Evolutionary conservation across 2,888 invertebrate species (phyloP), one percentile per base, ranked within the genome.

Genomic region (Tetranychus truncatus): DNA sequence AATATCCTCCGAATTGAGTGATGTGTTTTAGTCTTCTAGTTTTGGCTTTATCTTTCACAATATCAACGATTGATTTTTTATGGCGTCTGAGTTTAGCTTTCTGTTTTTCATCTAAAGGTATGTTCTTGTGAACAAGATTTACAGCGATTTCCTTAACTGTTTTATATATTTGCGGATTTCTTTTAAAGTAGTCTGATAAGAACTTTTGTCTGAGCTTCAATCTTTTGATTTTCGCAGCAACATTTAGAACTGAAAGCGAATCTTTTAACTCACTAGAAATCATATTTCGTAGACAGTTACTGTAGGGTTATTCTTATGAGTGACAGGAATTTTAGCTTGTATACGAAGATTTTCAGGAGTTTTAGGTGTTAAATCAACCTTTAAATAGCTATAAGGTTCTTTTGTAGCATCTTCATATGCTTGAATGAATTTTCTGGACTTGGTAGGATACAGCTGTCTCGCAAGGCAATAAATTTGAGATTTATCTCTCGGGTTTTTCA

Each of bases 1-100:
- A 45, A 45, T 75, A 76, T 8, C 76, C 75, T 45, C 76, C 78
- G 1, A 20, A 75, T 46, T 76, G 77, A 6, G 75, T 75, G 6
- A 76, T 4, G 15, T 44, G 65, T 46, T 15, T 1, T 20, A 18
- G 7, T 6, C 45, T 7, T 1, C 24, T 34, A 1, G 20, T 72
- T 21, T 72, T n/a, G 5, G 24, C 21, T 55, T n/a, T 66, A 8
- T 45, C 2, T 3, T 44, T 1, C 8, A 15, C 66, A 6, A 11
- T 20, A 4, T 18, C n/a, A 7, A 21, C 15, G 71, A 44, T 7
- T 18, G 18, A 6, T 6, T 5, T 4, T 9, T 44, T 20, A 65
- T 55, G n/a, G 4, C n/a, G 45, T 2, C n/a, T 6, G 5, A 75
- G n/a, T 45, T 73, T 66, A 67, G 2, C 1, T 46, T 46, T 45